Evolutionary conservation across 64 coral and sea anemone genomes (phyloP).

Genomic region (Catalaphyllia jardinei): DNA sequence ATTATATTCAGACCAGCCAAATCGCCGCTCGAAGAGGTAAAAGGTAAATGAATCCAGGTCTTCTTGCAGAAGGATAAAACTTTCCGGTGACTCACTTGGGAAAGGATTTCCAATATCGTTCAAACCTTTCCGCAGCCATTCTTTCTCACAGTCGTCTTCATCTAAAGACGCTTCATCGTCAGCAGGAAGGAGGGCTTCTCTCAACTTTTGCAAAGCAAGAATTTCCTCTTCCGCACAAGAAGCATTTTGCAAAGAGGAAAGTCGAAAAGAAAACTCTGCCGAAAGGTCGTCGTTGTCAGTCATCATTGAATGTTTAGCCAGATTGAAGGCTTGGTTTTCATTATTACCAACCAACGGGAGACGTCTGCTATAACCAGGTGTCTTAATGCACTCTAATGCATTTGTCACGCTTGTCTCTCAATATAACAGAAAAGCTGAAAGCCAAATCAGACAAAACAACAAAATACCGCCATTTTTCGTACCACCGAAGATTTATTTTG

Average conservation of each 20-base stretch:
- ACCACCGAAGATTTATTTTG: conserved; percentile 58
- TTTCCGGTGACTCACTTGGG: conserved; percentile 73
- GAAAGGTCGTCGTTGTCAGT: background rate
- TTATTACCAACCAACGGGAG: background rate
- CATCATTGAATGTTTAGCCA: background rate
- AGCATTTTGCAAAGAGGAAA: conserved; percentile 48
- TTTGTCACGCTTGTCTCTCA: background rate
- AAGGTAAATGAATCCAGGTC: conserved; percentile 86
- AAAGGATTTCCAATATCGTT: conserved; percentile 73
- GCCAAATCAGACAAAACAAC: conserved; percentile 14
- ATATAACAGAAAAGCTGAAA: background rate
- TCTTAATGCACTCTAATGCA: background rate
- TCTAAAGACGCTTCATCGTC: conserved; percentile 19
- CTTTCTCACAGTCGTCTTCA: conserved; percentile 85
- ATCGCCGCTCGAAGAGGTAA: conserved; percentile 94
- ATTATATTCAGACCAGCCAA: conserved; percentile 88
- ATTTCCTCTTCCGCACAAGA: conserved; percentile 82
- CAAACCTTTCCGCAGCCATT: conserved; percentile 76
- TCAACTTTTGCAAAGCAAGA: conserved; percentile 64
- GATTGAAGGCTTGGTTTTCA: conserved; percentile 18
- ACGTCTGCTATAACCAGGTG: conserved; percentile 16
- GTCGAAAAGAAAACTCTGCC: conserved; percentile 25
- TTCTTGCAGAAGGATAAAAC: conserved; percentile 57
- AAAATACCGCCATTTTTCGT: conserved; percentile 45
- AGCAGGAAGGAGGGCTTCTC: conserved; percentile 56